These are phyloP conservation scores for Poeciliopsis turrubarensis DNA, from an alignment of 2,113 vertebrate species.

Conservation along the genomic window DNA sequence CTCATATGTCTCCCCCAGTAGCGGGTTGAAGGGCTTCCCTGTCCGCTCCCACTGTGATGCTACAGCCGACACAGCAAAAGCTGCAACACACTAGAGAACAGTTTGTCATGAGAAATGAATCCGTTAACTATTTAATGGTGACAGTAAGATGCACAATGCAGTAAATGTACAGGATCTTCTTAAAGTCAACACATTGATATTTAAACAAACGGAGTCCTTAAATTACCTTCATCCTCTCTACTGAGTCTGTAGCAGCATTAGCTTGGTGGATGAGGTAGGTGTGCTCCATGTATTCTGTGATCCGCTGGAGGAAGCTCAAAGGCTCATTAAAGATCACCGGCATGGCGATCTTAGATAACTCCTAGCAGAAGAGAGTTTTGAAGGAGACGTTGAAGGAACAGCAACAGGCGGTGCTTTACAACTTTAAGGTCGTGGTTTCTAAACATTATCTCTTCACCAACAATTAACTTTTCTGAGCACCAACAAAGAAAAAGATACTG, in stretches of 20 bases:
- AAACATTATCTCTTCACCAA: background rate
- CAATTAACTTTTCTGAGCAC: background rate
- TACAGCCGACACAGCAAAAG: conserved; percentile 96
- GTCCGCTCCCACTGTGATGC: conserved; percentile 98
- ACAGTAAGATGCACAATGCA: background rate
- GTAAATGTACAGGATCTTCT: background rate
- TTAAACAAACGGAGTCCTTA: background rate
- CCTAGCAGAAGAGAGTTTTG: conserved; percentile 75
- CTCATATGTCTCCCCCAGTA: conserved; percentile 96
- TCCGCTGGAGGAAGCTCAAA: conserved; percentile 94
- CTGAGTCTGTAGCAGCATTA: conserved; percentile 84
- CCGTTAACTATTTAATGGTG: background rate
- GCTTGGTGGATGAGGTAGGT: conserved; percentile 98
- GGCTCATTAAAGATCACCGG: conserved; percentile 97
- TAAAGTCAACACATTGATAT: background rate
- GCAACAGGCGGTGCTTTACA: background rate
- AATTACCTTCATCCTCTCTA: conserved; percentile 93
- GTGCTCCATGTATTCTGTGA: conserved; percentile 98
- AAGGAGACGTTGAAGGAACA: background rate
- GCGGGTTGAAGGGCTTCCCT: conserved; percentile 96
- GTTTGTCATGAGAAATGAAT: conserved; percentile 9
- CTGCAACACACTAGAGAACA: conserved; percentile 88
- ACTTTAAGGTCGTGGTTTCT: background rate
- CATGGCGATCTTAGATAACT: conserved; percentile 98
- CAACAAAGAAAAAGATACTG: background rate